Conservation (phyloP, 2,797 vertebrate species). For the Psittacula derbiana region DNA sequence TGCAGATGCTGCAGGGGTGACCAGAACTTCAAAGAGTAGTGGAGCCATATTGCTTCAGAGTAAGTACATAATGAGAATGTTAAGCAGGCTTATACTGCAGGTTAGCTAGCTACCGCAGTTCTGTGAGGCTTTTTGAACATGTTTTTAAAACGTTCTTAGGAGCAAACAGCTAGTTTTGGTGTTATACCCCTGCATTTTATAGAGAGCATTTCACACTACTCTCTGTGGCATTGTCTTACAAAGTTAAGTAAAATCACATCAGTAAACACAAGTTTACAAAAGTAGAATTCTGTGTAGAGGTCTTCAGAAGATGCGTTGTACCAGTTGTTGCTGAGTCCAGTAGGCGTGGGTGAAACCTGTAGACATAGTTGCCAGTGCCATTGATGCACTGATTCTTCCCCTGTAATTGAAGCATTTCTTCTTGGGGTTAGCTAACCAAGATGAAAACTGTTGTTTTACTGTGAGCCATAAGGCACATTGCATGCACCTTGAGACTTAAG, state of each 20-base stretch:
- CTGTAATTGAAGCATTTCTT: not conserved
- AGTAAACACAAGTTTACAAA: not conserved
- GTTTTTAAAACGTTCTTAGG: not conserved
- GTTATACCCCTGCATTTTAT: not conserved
- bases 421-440: not conserved
- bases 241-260: not conserved
- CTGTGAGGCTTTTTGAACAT: not conserved
- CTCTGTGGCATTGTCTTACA: not conserved
- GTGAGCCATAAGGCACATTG: not conserved
- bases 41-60: not conserved
- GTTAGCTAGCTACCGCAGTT: not conserved
- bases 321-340: not conserved
- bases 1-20: not conserved
- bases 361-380: not conserved
- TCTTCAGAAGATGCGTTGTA: not conserved
- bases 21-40: not conserved
- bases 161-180: not conserved
- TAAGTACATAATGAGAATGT: not conserved
- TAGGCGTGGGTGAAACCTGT: not conserved
- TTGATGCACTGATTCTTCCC: not conserved
- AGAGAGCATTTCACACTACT: not conserved
- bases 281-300: not conserved
- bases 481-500: not conserved
- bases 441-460: not conserved
- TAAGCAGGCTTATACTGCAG: not conserved